These are phyloP conservation scores for Apamea monoglypha DNA, from an alignment of 2,888 invertebrate species.

Conservation along the genomic window DNA sequence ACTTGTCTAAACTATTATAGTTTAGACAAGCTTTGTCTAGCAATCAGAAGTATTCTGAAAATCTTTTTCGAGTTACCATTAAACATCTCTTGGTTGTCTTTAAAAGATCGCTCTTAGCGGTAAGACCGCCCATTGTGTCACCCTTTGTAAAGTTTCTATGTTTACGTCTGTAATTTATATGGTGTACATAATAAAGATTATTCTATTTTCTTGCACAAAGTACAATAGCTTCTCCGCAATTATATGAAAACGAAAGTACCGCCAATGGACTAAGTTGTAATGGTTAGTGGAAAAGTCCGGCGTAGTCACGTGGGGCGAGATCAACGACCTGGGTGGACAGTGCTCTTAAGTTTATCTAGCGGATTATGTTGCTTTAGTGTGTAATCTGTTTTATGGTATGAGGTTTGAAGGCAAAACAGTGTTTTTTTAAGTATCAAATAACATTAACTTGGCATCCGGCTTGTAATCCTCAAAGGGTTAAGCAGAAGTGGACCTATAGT, in stretches of 20 bases:
- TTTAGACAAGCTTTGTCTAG: background rate
- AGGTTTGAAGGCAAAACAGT: background rate
- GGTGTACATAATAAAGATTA: too few species aligned
- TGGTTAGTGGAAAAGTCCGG: conserved; percentile 31
- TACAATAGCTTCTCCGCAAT: background rate
- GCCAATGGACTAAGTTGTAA: conserved; percentile 32
- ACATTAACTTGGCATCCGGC: background rate
- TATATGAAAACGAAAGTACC: conserved; percentile 3
- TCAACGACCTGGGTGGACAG: conserved; percentile 22
- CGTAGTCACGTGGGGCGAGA: conserved; percentile 14
- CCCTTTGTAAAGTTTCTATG: too few species aligned
- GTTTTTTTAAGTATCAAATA: background rate
- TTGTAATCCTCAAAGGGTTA: background rate
- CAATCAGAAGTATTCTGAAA: background rate
- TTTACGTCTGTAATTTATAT: too few species aligned
- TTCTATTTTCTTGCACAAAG: background rate
- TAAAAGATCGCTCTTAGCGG: too few species aligned
- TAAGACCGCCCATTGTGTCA: too few species aligned
- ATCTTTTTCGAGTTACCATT: background rate
- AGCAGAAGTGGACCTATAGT: too few species aligned
- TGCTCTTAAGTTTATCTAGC: conserved; percentile 12
- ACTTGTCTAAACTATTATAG: too few species aligned
- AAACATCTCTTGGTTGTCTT: background rate
- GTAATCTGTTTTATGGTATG: background rate
- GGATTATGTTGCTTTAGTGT: conserved; percentile 19